Percentiles rank a stretch among this genome's conserved stretches.
These are phyloP conservation scores for Chouioia cunea DNA, from an alignment of 2,888 invertebrate genomes.

Conservation along the genomic window DNA sequence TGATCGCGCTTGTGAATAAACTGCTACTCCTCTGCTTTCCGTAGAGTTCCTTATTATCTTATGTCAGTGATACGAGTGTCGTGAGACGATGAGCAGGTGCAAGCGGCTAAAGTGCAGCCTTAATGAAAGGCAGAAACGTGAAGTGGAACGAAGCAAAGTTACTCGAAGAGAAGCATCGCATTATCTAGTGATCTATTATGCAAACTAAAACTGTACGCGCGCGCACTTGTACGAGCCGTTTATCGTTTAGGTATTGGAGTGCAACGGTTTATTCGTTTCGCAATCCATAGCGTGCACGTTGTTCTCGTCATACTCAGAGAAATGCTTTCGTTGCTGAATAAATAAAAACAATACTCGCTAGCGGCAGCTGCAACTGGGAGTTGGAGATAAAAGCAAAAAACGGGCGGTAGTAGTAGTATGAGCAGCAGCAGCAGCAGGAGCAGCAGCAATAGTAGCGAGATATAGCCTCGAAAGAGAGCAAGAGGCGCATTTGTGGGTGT, in stretches of 20 bases:
- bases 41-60: slow-evolving; percentile 39
- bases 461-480: neutral
- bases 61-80: slow-evolving; percentile 19
- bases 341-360: too few relatives aligned
- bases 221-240: too few relatives aligned
- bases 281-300: too few relatives aligned
- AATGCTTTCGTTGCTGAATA: too few relatives aligned
- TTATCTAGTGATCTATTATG: too few relatives aligned
- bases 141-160: neutral
- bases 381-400: neutral
- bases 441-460: too few relatives aligned
- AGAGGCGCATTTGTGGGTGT: slow-evolving; percentile 1
- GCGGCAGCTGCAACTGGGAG: neutral
- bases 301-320: too few relatives aligned
- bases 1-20: slow-evolving; percentile 25
- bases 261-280: too few relatives aligned
- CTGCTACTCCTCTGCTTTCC: neutral
- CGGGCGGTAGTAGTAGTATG: too few relatives aligned
- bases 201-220: too few relatives aligned
- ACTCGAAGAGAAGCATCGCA: neutral
- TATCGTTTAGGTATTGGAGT: too few relatives aligned
- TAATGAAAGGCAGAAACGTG: slow-evolving; percentile 31
- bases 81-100: slow-evolving; percentile 26
- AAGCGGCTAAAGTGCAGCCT: slow-evolving; percentile 17
- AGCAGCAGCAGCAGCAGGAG: too few relatives aligned